phyloP scores from a whole-genome alignment of 2,888 invertebrate genomes.

The Cerceris ruficornis region DNA sequence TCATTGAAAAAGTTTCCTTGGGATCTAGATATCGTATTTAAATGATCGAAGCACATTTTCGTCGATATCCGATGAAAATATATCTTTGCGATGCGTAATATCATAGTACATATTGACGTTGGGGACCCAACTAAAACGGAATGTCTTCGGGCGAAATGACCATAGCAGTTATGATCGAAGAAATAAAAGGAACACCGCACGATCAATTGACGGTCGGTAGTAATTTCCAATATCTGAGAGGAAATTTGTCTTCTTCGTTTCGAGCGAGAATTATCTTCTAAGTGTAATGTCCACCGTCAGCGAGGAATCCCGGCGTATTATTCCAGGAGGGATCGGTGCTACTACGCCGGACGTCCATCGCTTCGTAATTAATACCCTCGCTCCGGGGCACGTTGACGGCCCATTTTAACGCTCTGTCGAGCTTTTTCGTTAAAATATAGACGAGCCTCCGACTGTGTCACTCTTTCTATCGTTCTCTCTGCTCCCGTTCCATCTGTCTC shows the following conservation, averaged over 20 bases:
- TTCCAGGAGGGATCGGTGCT: constrained; percentile 41
- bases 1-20: too few relatives aligned
- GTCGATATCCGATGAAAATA: too few relatives aligned
- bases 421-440: constrained; percentile 65
- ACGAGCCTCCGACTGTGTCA: constrained; percentile 41
- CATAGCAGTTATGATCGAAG: too few relatives aligned
- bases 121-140: too few relatives aligned
- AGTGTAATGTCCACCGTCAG: constrained; percentile 40
- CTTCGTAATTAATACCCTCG: constrained; percentile 64
- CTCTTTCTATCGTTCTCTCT: not conserved
- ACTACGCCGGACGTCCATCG: constrained; percentile 59
- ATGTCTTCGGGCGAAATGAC: too few relatives aligned
- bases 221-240: constrained; percentile 16
- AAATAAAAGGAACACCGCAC: not conserved
- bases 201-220: constrained; percentile 47
- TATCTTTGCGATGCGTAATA: too few relatives aligned
- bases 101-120: too few relatives aligned
- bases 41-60: too few relatives aligned
- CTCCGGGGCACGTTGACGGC: constrained; percentile 58
- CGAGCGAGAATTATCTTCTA: constrained; percentile 14
- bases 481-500: constrained; percentile 14
- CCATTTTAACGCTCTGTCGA: constrained; percentile 63
- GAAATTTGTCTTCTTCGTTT: constrained; percentile 30
- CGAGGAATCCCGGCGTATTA: constrained; percentile 22
- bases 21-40: too few relatives aligned